phyloP scores from a whole-genome alignment of 2,888 invertebrate genomes.

The Cryptocheilus praepositus region DNA sequence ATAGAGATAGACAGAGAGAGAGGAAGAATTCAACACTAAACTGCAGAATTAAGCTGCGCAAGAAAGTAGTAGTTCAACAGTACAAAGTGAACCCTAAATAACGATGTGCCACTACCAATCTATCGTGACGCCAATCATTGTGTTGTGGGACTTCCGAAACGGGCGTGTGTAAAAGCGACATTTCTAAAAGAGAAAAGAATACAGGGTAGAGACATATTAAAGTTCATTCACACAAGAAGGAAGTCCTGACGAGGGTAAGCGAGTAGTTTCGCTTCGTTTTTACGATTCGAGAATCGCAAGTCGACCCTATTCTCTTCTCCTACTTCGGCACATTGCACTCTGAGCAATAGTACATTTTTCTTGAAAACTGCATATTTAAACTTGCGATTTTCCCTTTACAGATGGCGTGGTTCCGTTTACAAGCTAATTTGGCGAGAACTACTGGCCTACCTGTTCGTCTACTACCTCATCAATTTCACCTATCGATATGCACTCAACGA shows the following conservation, averaged over 20 bases:
- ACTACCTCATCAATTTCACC: constrained; percentile 90
- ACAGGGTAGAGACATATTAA: not conserved
- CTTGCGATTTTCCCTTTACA: constrained; percentile 76
- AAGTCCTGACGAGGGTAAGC: constrained; percentile 14
- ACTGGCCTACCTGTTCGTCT: constrained; percentile 89
- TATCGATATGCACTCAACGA: constrained; percentile 90
- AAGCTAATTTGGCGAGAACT: constrained; percentile 96
- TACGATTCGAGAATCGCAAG: not conserved
- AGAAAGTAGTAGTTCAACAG: no score
- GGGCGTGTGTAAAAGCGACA: constrained; percentile 17
- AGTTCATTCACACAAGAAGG: constrained; percentile 36
- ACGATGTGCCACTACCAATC: no score
- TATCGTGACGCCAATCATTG: no score
- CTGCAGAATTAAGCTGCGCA: constrained; percentile 17
- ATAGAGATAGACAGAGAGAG: no score
- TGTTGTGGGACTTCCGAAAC: not conserved
- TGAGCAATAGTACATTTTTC: no score
- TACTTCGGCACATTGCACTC: no score
- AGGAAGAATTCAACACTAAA: no score
- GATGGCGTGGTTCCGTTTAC: constrained; percentile 97
- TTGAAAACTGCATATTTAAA: not conserved
- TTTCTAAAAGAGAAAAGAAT: constrained; percentile 25
- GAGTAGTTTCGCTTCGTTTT: not conserved
- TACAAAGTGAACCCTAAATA: no score
- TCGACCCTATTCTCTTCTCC: not conserved